Evolutionary conservation across 2,888 invertebrate species (phyloP).

Genomic region (Chrysolina haemoptera): DNA sequence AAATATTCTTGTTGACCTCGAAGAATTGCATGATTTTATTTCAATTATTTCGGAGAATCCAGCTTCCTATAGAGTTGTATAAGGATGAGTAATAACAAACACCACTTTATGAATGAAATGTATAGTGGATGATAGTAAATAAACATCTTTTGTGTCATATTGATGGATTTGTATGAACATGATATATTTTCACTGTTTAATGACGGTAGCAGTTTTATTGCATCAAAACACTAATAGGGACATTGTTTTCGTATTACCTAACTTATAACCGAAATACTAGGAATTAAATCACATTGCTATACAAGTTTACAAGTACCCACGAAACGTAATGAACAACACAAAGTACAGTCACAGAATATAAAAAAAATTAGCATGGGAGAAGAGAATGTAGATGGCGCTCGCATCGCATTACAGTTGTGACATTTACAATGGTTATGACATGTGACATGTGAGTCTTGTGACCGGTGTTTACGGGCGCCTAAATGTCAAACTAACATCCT

Average conservation of each 20-base stretch:
- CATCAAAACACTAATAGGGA: conserved; percentile 25
- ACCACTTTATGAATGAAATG: conserved; percentile 66
- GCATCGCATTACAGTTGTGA: too few species aligned
- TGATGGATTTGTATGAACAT: conserved; percentile 49
- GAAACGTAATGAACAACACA: conserved; percentile 59
- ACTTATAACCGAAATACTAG: conserved; percentile 60
- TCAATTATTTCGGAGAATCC: conserved; percentile 35
- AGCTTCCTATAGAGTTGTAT: conserved; percentile 42
- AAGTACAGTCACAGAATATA: conserved; percentile 1
- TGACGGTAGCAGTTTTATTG: background rate
- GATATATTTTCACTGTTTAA: conserved; percentile 40
- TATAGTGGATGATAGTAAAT: conserved; percentile 67
- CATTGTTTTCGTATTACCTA: conserved; percentile 57
- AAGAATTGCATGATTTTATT: conserved; percentile 38
- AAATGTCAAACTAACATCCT: too few species aligned
- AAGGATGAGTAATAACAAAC: conserved; percentile 59
- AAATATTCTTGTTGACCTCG: conserved; percentile 36
- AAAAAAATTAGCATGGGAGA: background rate
- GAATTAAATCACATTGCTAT: conserved; percentile 60
- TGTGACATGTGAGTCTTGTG: too few species aligned
- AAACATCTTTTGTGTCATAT: conserved; percentile 65
- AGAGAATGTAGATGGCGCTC: too few species aligned
- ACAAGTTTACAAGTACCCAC: conserved; percentile 65
- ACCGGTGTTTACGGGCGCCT: too few species aligned
- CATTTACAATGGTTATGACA: too few species aligned